phyloP scores from a whole-genome alignment of 2,888 invertebrate genomes.

The Cephus sareptanus region DNA sequence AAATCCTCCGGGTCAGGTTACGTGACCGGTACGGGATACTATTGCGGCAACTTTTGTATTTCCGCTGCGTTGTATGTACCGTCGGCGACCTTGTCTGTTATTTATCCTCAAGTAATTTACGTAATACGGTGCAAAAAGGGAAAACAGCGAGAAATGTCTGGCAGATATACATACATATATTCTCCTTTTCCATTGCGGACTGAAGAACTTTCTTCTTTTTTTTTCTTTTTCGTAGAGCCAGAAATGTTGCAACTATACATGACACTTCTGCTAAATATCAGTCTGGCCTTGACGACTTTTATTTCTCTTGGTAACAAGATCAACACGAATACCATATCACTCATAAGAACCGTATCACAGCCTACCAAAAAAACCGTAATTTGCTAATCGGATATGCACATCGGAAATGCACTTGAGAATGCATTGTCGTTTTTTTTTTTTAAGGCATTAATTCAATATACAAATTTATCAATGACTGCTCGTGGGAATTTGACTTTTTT shows the following conservation, averaged over 20 bases:
- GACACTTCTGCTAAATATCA: background rate
- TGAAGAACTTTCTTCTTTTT: background rate
- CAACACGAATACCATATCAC: background rate
- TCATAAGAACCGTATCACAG: background rate
- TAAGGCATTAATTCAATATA: too few species aligned
- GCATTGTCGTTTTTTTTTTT: too few species aligned
- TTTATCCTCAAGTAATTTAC: background rate
- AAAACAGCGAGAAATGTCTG: background rate
- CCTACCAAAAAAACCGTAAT: background rate
- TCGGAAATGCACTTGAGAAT: too few species aligned
- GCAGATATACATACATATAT: background rate
- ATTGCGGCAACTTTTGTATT: background rate
- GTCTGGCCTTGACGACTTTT: background rate
- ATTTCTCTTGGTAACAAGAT: background rate
- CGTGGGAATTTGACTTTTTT: too few species aligned
- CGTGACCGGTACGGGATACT: background rate
- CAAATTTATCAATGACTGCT: too few species aligned
- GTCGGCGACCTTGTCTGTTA: background rate
- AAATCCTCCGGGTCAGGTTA: background rate
- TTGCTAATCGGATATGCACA: background rate
- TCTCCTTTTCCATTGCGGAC: background rate
- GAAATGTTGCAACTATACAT: background rate
- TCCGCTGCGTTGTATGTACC: background rate
- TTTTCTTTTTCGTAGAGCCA: background rate
- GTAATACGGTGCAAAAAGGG: background rate